Base-by-base conservation (phyloP, 2,888 invertebrate species). In the Lobophora halterata region DNA sequence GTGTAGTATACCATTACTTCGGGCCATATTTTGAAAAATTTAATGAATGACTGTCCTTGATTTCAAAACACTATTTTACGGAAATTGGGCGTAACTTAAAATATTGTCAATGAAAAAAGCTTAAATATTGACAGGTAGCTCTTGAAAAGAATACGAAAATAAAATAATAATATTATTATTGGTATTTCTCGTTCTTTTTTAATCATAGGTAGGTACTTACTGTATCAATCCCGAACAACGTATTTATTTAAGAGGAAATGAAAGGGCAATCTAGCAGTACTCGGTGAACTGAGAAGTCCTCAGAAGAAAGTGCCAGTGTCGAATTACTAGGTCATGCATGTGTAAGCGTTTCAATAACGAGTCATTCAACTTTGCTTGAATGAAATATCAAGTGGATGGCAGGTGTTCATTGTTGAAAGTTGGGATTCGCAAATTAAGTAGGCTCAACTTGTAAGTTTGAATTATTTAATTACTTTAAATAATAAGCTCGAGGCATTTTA, bases 261-360 rank as follows among this genome's bases (percentile, higher is more conserved):
- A 48, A 52, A 49, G 43, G 52, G 49, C 39, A 40, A 40, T 21
- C 49, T 59, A 65, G 61, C 66, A 61, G 65, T 75, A 75, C 65
- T 71, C 61, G 54, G 51, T 65, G 73, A 77, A 78, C 78, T 70
- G 71, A 69, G 71, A 79, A 75, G 55, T 44, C 66, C 66, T 69
- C 69, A 67, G 73, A 82, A 80, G 83, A 85, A 85, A 85, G 85
- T 77, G 79, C 60, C 72, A 69, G 79, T 71, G 65, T 72, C 71
- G 65, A 53, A 76, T 81, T 75, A 79, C 80, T 79, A 57, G 81
- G 83, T 76, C 83, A 75, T n/a, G n/a, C n/a, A n/a, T n/a, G n/a
- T n/a, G n/a, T n/a, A n/a, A n/a, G n/a, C 71, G 65, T 70, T 73
- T 70, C 70, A 74, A 71, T 74, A 72, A 77, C 76, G 71, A 76